Percentiles rank a stretch among this genome's conserved stretches.
Conservation (phyloP, 2,113 vertebrate genomes). For the Prochilodus magdalenae region DNA sequence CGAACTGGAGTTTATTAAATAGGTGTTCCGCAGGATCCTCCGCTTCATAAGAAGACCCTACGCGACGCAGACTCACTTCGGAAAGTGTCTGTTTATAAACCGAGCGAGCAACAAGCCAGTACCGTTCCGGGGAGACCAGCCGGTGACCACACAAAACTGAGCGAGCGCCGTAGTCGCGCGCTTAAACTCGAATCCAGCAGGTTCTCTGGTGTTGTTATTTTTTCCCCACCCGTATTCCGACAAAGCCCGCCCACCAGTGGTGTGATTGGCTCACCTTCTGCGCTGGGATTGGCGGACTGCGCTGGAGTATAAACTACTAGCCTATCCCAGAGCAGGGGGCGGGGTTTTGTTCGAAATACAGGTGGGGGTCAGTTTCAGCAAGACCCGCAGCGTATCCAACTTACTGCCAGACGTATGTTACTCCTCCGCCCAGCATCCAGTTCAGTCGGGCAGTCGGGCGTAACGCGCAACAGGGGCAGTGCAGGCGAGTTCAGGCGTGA, state of each 20-base stretch:
- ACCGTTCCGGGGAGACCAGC: too few relatives aligned
- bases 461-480: not conserved
- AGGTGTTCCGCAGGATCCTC: not conserved
- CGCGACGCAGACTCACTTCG: not conserved
- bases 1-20: too few relatives aligned
- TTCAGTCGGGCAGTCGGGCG: slow-evolving; percentile 42
- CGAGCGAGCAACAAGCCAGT: too few relatives aligned
- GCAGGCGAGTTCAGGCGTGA: not conserved
- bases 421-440: slow-evolving; percentile 46
- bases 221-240: not conserved
- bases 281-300: not conserved
- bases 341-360: not conserved
- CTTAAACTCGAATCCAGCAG: slow-evolving; percentile 16
- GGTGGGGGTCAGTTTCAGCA: not conserved
- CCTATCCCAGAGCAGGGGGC: not conserved
- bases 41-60: not conserved
- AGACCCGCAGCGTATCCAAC: slow-evolving; percentile 18
- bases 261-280: not conserved
- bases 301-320: not conserved
- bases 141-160: not conserved
- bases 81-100: not conserved
- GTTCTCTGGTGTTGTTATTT: not conserved
- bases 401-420: slow-evolving; percentile 38
- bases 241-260: not conserved
- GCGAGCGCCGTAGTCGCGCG: not conserved